Evolutionary conservation across 1,140 invertebrate genomes (phyloP).

Genomic region (Papilio dardanus): DNA sequence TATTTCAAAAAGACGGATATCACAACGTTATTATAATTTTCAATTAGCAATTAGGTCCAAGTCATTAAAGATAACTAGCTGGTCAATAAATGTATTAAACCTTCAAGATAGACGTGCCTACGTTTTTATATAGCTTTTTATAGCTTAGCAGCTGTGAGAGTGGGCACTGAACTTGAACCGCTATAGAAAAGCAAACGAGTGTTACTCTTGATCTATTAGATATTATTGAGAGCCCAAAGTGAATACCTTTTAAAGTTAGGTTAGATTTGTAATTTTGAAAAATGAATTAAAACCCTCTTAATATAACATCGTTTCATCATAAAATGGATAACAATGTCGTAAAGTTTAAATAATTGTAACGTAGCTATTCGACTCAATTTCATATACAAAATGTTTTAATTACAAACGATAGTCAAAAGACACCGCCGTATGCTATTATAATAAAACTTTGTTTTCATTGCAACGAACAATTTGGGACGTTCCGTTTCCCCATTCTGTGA

Average conservation of each 20-base stretch:
- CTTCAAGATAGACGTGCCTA: not conserved
- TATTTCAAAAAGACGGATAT: slow-evolving; percentile 5
- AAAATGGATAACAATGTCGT: not conserved
- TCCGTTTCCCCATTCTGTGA: not conserved
- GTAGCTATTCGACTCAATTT: slow-evolving; percentile 11
- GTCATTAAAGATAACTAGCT: slow-evolving; percentile 9
- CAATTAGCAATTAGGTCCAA: slow-evolving; percentile 9
- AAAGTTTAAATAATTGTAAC: not conserved
- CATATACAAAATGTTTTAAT: slow-evolving; percentile 16
- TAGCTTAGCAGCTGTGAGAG: not conserved
- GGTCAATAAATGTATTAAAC: slow-evolving; percentile 6
- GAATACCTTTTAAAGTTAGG: too few relatives aligned
- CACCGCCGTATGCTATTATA: slow-evolving; percentile 13
- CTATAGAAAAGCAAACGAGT: not conserved
- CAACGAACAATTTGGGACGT: not conserved
- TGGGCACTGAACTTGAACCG: slow-evolving; percentile 1
- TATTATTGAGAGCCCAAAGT: not conserved
- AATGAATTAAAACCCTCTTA: not conserved
- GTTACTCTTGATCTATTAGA: not conserved
- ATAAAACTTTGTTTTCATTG: slow-evolving; percentile 22
- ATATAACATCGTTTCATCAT: not conserved
- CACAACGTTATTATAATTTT: slow-evolving; percentile 1
- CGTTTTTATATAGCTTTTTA: slow-evolving; percentile 13
- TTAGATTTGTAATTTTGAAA: too few relatives aligned
- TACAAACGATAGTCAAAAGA: slow-evolving; percentile 10